Evolutionary conservation across 2,113 vertebrate genomes (phyloP).

Genomic region (Onychostoma macrolepis): DNA sequence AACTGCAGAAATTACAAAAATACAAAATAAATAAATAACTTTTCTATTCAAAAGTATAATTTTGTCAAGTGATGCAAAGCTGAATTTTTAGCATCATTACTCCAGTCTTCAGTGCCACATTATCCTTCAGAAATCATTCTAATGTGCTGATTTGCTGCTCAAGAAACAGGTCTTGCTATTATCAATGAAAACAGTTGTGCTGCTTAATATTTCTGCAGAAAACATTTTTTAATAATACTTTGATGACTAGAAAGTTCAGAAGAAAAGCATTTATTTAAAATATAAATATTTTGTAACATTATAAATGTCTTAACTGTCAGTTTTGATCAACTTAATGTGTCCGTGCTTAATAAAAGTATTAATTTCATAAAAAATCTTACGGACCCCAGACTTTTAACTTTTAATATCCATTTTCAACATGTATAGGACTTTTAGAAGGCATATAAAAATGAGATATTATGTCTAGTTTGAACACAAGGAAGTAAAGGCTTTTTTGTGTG

Average conservation of each 20-base stretch:
- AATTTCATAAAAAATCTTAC: not conserved
- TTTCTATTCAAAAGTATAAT: no score
- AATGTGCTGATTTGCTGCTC: not conserved
- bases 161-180: not conserved
- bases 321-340: not conserved
- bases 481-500: not conserved
- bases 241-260: not conserved
- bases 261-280: not conserved
- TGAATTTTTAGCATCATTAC: no score
- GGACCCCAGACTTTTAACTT: not conserved
- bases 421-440: not conserved
- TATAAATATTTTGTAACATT: not conserved
- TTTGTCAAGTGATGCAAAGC: no score
- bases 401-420: not conserved
- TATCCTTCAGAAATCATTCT: not conserved
- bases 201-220: not conserved
- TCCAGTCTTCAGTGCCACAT: no score
- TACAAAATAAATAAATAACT: no score
- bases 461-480: constrained; percentile 11
- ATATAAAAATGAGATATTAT: not conserved
- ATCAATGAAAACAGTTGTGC: not conserved
- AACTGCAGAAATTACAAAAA: no score
- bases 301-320: not conserved
- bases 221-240: not conserved
- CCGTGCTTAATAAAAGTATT: not conserved